phyloP scores from a whole-genome alignment of 2,888 invertebrate genomes.

The Cantharis nigra region DNA sequence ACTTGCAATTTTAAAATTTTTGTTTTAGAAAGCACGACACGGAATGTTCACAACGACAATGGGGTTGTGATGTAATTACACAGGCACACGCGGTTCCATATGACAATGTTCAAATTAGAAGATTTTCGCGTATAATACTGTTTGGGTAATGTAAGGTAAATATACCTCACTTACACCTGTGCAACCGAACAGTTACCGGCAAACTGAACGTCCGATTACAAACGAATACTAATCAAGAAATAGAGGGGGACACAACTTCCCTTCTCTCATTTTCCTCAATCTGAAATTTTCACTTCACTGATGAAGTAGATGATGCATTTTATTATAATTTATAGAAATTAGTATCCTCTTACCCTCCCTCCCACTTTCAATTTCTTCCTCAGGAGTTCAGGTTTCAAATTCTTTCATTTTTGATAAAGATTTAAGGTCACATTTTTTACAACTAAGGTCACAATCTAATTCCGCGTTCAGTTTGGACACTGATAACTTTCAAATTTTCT shows the following conservation, averaged over 20 bases:
- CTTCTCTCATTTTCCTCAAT: slow-evolving; percentile 11
- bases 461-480: no score
- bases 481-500: no score
- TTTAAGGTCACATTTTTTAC: no score
- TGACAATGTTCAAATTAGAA: neutral
- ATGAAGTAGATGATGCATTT: neutral
- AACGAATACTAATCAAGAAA: neutral
- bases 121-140: neutral
- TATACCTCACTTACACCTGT: neutral
- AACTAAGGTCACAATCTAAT: no score
- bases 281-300: neutral
- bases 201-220: slow-evolving; percentile 11
- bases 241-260: slow-evolving; percentile 16
- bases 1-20: slow-evolving; percentile 8
- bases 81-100: neutral
- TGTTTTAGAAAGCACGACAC: slow-evolving; percentile 33
- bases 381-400: no score
- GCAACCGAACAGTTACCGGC: slow-evolving; percentile 10
- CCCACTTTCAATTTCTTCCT: no score
- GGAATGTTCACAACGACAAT: slow-evolving; percentile 33
- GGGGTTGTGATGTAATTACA: slow-evolving; percentile 28
- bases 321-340: neutral
- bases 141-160: neutral
- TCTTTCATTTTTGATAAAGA: no score
- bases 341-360: neutral